Conservation (phyloP, 2,888 invertebrate genomes). For the Agriotes lineatus region DNA sequence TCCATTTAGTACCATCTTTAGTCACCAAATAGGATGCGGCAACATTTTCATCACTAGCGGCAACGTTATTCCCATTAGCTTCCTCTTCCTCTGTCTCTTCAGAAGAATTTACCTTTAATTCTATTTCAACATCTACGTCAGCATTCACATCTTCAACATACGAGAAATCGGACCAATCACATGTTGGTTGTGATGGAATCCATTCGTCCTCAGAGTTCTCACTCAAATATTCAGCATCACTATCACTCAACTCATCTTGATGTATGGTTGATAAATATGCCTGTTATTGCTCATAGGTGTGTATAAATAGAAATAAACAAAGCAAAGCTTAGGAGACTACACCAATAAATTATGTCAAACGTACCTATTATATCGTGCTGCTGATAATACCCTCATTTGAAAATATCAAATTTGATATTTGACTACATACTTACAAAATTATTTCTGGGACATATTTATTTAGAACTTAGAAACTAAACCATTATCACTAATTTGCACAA, state of each 20-base stretch:
- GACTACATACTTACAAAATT: not conserved
- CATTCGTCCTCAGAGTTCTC: conserved; percentile 9
- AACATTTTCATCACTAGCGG: too few species aligned
- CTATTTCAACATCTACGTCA: too few species aligned
- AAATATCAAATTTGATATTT: conserved; percentile 1
- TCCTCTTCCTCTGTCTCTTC: too few species aligned
- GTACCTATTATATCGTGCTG: not conserved
- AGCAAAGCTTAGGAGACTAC: not conserved
- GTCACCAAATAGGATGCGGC: conserved; percentile 8
- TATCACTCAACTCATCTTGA: conserved; percentile 3
- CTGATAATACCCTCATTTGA: conserved; percentile 10
- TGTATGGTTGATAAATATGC: conserved; percentile 1
- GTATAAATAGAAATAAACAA: not conserved
- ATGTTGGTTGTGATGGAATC: conserved; percentile 1
- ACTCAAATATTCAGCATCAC: conserved; percentile 1
- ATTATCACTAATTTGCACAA: too few species aligned
- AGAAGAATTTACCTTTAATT: too few species aligned
- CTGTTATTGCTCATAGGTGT: not conserved
- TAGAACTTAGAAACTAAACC: too few species aligned
- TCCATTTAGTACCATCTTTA: conserved; percentile 22
- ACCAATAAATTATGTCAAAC: conserved; percentile 2
- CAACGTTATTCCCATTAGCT: too few species aligned
- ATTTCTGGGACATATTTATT: too few species aligned
- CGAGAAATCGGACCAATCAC: conserved; percentile 1
- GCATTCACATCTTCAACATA: conserved; percentile 12